Conservation (phyloP, 2,888 invertebrate species). For the Orchestes rusci region DNA sequence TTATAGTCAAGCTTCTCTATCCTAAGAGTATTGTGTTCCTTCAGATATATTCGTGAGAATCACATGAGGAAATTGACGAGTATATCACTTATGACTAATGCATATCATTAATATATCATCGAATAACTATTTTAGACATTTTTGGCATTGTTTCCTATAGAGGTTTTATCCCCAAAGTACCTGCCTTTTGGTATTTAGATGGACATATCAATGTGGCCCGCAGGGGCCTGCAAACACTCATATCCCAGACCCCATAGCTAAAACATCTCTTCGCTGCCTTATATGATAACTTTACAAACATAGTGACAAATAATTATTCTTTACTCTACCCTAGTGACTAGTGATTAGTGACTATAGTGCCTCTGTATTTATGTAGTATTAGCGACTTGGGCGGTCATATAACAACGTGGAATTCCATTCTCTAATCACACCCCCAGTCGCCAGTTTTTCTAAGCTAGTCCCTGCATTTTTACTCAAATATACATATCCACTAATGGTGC, state of each 20-base stretch:
- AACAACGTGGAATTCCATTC: constrained; percentile 8
- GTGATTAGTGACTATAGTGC: constrained; percentile 43
- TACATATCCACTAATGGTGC: constrained; percentile 44
- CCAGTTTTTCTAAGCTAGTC: constrained; percentile 36
- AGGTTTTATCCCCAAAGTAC: constrained; percentile 18
- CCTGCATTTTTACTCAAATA: constrained; percentile 37
- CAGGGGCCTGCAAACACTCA: too few relatives aligned
- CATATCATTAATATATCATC: constrained; percentile 21
- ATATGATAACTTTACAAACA: constrained; percentile 36
- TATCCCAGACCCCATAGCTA: constrained; percentile 17
- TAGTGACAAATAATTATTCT: constrained; percentile 38
- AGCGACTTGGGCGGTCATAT: constrained; percentile 29
- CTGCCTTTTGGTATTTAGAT: too few relatives aligned
- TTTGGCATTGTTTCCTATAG: constrained; percentile 8
- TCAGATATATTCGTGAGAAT: too few relatives aligned
- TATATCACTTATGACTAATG: too few relatives aligned
- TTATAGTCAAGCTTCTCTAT: too few relatives aligned
- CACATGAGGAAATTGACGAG: too few relatives aligned
- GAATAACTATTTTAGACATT: too few relatives aligned
- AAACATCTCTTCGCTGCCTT: constrained; percentile 43
- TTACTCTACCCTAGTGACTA: constrained; percentile 36
- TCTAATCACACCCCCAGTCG: constrained; percentile 31
- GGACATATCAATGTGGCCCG: too few relatives aligned
- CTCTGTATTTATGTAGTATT: constrained; percentile 41
- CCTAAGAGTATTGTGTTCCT: too few relatives aligned